Evolutionary conservation across 2,888 invertebrate species (phyloP).

Genomic region (Leptinotarsa juncta): DNA sequence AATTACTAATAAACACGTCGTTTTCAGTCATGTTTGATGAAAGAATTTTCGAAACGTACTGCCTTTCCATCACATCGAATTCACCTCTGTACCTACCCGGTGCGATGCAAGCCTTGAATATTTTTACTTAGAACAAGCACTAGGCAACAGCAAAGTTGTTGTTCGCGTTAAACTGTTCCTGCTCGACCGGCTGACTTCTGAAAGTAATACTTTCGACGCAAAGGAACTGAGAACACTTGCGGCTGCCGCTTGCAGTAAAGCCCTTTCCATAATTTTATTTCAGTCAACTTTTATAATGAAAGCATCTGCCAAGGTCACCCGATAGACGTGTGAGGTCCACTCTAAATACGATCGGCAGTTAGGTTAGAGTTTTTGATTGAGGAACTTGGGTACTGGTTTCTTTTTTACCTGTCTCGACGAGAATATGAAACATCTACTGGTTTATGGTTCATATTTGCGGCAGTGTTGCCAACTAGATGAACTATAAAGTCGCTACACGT

Average conservation of each 20-base stretch:
- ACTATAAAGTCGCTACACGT: too few relatives aligned
- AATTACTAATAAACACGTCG: too few relatives aligned
- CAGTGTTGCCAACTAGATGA: too few relatives aligned
- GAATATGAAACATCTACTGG: not conserved
- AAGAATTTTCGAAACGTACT: not conserved
- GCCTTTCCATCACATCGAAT: not conserved
- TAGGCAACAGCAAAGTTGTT: constrained; percentile 7
- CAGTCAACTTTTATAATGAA: not conserved
- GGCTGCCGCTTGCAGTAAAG: constrained; percentile 12
- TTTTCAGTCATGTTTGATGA: not conserved
- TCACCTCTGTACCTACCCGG: constrained; percentile 12
- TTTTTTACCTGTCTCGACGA: constrained; percentile 15
- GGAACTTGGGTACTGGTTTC: constrained; percentile 4
- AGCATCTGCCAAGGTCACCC: constrained; percentile 12
- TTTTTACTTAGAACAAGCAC: constrained; percentile 15
- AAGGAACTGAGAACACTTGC: constrained; percentile 1
- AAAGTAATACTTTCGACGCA: constrained; percentile 2
- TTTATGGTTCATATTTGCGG: not conserved
- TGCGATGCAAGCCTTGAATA: constrained; percentile 3
- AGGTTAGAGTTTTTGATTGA: not conserved
- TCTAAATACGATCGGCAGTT: constrained; percentile 1
- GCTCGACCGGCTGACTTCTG: constrained; percentile 1
- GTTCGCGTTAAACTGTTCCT: not conserved
- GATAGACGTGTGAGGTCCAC: constrained; percentile 17
- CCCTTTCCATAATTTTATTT: constrained; percentile 13